These are phyloP conservation scores for Phaenicophaeus curvirostris DNA, from an alignment of 2,797 vertebrate genomes.

Conservation along the genomic window DNA sequence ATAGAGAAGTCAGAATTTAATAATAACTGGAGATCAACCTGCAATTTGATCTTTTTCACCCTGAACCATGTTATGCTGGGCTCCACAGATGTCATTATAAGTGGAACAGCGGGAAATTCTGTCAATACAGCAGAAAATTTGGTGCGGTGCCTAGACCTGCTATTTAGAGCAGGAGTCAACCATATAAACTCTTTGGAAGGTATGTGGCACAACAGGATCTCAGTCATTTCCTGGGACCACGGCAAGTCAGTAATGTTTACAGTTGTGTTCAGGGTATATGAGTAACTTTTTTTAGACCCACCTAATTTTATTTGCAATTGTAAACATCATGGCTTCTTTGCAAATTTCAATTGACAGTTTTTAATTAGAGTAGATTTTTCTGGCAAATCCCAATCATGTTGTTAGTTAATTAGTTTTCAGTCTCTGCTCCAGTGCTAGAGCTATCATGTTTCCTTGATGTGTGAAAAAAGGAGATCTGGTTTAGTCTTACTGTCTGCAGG, in stretches of 20 bases:
- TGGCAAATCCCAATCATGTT: not conserved
- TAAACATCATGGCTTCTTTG: not conserved
- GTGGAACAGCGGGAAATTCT: not conserved
- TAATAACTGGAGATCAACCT: not conserved
- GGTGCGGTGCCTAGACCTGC: not conserved
- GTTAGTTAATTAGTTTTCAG: not conserved
- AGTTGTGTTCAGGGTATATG: not conserved
- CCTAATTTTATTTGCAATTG: not conserved
- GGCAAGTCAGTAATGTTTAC: not conserved
- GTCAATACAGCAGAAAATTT: not conserved
- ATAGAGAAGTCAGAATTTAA: not conserved
- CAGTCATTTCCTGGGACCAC: not conserved
- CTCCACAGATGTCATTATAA: not conserved
- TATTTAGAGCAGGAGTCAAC: not conserved
- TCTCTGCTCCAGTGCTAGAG: not conserved
- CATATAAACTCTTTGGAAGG: not conserved
- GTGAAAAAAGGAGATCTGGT: not conserved
- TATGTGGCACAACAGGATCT: not conserved
- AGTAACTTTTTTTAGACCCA: not conserved
- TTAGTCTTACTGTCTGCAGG: not conserved
- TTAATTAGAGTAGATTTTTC: conserved; percentile 12
- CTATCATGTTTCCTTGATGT: not conserved
- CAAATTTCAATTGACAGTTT: conserved; percentile 2
- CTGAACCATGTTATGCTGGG: not conserved
- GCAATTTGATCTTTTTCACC: not conserved